Base-by-base conservation (phyloP, 92 coral and sea anemone species). In the Siderastrea radians region DNA sequence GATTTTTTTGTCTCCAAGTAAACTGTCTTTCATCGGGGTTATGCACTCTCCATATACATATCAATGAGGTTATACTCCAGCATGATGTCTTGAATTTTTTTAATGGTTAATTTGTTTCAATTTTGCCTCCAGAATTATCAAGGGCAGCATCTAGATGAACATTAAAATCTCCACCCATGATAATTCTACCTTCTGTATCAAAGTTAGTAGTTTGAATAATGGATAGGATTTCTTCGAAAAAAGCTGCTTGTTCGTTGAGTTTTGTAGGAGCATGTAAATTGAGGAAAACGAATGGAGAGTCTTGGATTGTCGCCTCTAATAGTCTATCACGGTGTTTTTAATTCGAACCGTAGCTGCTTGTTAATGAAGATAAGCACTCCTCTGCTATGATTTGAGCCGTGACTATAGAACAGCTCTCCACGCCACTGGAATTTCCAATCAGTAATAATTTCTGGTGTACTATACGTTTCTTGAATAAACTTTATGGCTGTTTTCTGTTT, bases 291-390 rank as follows among this genome's bases (percentile, higher is more conserved):
- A 73, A 50, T 15, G 60, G 46, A 15, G 77, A 73, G 15, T 50
- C 77, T 74, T 74, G 78, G 49, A 74, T 52, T 13, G 49, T 74
- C 49, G 53, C 51, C 19, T 74, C 78, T 19, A 74, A 19, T 74
- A 74, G 7, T 26, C 38, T 26, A 26, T 26, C 0, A 26, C 38
- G 38, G 38, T 26, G 38, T 26, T 26, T 26, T 73, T 50, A 50
- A 5, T 73, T 73, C 59, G 12, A 16, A 73, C 46, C 51, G 61
- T 49, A 73, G 61, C 14, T 73, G 77, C 15, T 49, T 14, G 9
- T 19, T 51, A 16, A 73, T 16, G 6, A 64, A 45, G 43, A 26
- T 26, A 26, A 26, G 38, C 38, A 26, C 38, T 26, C 38, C 38
- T 0, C 38, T 26, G 38, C 38, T 26, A 26, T 26, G 38, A 26